A percentile compares a stretch with the other conserved stretches of the same genome.
Conservation (phyloP, 1,140 invertebrate species). For the Oryctes rhinoceros region DNA sequence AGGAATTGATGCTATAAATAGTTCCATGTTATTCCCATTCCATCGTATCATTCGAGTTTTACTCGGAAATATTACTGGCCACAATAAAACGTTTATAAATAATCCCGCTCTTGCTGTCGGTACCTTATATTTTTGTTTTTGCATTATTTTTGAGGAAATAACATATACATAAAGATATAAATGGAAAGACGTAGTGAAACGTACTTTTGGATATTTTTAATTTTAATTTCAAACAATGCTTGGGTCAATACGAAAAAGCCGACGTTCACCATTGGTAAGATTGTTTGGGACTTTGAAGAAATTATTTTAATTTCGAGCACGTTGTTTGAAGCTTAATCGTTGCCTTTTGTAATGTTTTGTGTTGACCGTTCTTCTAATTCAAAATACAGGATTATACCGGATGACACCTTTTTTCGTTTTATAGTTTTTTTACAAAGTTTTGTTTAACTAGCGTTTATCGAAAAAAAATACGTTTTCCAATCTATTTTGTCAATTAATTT, state of each 20-base stretch:
- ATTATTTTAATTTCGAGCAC: neutral
- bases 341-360: no score
- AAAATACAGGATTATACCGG: no score
- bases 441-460: no score
- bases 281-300: neutral
- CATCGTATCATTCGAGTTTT: conserved; percentile 9
- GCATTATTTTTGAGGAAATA: neutral
- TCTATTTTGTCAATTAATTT: no score
- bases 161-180: neutral
- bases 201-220: conserved; percentile 8
- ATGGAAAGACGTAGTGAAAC: neutral
- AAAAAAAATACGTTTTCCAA: no score
- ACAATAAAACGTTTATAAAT: conserved; percentile 33
- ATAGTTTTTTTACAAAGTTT: no score
- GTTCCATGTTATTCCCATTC: conserved; percentile 15
- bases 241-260: neutral
- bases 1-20: conserved; percentile 23
- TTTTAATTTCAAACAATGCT: neutral
- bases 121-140: neutral
- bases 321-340: no score
- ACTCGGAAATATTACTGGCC: conserved; percentile 16
- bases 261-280: conserved; percentile 1
- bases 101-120: neutral
- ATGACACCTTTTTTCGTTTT: no score
- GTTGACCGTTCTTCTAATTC: no score